phyloP scores from a whole-genome alignment of 2,797 vertebrate genomes.

The Pempheris klunzingeri region DNA sequence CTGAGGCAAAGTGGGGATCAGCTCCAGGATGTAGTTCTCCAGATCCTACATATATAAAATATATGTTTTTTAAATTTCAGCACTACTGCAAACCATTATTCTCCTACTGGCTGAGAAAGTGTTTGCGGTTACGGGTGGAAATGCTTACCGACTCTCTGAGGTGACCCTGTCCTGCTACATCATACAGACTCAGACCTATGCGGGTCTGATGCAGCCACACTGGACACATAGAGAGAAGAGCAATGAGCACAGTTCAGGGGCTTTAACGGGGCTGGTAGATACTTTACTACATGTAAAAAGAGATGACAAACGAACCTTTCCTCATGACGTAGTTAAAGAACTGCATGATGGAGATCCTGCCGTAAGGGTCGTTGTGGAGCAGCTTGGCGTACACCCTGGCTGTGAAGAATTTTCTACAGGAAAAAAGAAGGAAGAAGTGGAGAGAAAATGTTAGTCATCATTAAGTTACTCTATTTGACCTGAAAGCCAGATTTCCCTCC shows the following conservation, averaged over 20 bases:
- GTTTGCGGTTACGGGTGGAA: not conserved
- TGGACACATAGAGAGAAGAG: slow-evolving; percentile 65
- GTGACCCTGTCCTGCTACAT: slow-evolving; percentile 97
- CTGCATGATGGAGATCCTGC: slow-evolving; percentile 99
- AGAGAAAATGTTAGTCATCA: not conserved
- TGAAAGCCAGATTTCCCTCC: not conserved
- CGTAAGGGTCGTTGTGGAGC: slow-evolving; percentile 93
- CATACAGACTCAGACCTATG: slow-evolving; percentile 97
- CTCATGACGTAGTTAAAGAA: slow-evolving; percentile 99
- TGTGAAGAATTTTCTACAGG: slow-evolving; percentile 93
- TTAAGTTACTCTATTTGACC: not conserved
- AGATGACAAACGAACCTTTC: slow-evolving; percentile 87
- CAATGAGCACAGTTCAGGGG: not conserved
- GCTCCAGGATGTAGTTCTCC: slow-evolving; percentile 98
- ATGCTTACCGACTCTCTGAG: slow-evolving; percentile 95
- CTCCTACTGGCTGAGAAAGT: not conserved
- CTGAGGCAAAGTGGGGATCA: slow-evolving; percentile 97
- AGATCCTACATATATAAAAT: slow-evolving; percentile 88
- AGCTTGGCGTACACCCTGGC: slow-evolving; percentile 96
- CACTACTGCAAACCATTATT: not conserved
- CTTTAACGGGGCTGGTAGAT: not conserved
- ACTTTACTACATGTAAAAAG: not conserved
- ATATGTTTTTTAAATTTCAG: too few species aligned
- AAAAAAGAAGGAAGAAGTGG: slow-evolving; percentile 19
- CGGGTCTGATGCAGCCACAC: slow-evolving; percentile 99